Percentiles rank a stretch among this genome's conserved stretches.
phyloP scores from a whole-genome alignment of 2,113 vertebrate species.

The Tinamus guttatus region DNA sequence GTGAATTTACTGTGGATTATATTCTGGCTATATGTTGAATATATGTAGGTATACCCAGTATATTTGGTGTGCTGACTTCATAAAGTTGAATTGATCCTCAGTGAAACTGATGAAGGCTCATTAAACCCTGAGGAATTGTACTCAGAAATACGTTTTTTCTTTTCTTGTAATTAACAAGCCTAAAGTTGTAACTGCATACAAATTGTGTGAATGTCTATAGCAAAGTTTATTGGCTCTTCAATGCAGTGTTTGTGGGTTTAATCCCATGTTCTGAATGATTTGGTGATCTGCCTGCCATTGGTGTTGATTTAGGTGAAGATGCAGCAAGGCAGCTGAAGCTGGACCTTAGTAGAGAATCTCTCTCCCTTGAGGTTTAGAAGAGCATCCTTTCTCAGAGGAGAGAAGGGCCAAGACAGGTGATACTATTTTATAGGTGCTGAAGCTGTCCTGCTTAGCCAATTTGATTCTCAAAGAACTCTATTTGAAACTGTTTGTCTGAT shows the following conservation, averaged over 20 bases:
- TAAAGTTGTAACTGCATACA: neutral
- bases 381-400: neutral
- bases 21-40: no score
- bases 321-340: neutral
- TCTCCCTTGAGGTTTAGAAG: neutral
- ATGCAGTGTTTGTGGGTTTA: neutral
- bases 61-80: neutral
- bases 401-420: neutral
- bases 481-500: neutral
- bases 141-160: neutral
- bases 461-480: neutral
- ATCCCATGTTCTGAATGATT: neutral
- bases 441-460: neutral
- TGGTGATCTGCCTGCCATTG: neutral
- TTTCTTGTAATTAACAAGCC: neutral
- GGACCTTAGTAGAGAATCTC: neutral
- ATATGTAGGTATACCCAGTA: neutral
- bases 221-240: neutral
- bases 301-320: neutral
- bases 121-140: neutral
- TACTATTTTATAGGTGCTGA: neutral
- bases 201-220: neutral
- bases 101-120: neutral
- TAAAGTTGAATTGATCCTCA: neutral
- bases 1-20: neutral